Evolutionary conservation across 2,888 invertebrate genomes (phyloP), one percentile per base, ranked within the genome.

Genomic region (Baccha elongata): DNA sequence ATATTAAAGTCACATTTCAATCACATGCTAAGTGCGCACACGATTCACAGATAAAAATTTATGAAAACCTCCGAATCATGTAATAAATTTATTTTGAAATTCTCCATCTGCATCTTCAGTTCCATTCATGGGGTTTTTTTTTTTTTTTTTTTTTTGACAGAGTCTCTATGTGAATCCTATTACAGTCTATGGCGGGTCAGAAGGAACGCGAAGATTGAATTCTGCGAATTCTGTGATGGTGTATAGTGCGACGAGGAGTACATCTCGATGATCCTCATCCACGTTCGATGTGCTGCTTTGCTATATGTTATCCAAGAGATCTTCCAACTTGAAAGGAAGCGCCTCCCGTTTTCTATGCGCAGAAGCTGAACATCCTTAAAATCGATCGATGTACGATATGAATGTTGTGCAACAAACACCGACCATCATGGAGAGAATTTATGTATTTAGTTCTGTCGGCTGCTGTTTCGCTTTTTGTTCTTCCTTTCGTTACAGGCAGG

Each of bases 1-100:
- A 87, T 87, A 88, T 88, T 88, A 88, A 88, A 88, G 87, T 88
- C 88, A 87, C 88, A 88, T 88, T 88, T 88, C 88, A 88, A 88
- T 88, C 88, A 87, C 87, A 88, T 87, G 87, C 87, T 87, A 87
- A 87, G 85, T 85, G 85, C 85, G 85, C 85, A 85, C 86, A 87
- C 87, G 87, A 86, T 86, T 86, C 85, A 84, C 86, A 87, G 86
- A 87, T 87, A 87, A 87, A 87, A 88, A 88, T 88, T 88, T 88
- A 88, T 88, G 88, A 87, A 88, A 88, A 87, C 87, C 87, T 87
- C 87, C 86, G 86, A 86, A 81, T 86, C 86, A 86, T 86, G 87
- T 87, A 87, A 88, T 88, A 88, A 88, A 88, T 88, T 87, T 86
- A 87, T 86, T 87, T 86, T 86, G 87, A 86, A 85, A 87, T 86